Percentiles rank a stretch among this genome's conserved stretches.
Conservation (phyloP, 2,888 invertebrate genomes). For the Drosophila prolongata region DNA sequence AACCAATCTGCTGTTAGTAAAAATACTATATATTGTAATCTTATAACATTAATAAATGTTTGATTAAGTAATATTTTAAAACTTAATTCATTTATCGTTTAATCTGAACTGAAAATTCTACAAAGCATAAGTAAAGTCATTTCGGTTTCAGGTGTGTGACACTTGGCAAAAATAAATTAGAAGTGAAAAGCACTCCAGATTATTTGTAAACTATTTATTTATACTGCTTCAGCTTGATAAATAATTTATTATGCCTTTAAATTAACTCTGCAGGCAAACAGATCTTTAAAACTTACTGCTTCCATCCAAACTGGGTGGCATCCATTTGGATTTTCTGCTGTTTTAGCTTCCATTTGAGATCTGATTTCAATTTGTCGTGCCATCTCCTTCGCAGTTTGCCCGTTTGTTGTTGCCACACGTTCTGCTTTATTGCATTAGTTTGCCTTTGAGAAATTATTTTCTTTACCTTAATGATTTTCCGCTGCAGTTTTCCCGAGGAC, state of each 20-base stretch:
- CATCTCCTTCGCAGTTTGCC: not conserved
- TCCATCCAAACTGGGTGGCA: not conserved
- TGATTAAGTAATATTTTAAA: too few species aligned
- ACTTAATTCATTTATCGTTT: too few species aligned
- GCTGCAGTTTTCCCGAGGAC: constrained; percentile 22
- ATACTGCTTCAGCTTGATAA: not conserved
- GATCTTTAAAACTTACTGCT: not conserved
- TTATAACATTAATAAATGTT: too few species aligned
- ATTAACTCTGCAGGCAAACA: not conserved
- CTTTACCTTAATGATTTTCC: constrained; percentile 49
- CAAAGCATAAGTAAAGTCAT: too few species aligned
- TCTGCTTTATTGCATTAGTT: constrained; percentile 39
- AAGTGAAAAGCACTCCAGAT: not conserved
- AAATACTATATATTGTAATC: too few species aligned
- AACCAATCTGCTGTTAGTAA: too few species aligned
- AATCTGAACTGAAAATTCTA: too few species aligned
- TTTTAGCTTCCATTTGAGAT: constrained; percentile 15
- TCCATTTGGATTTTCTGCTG: constrained; percentile 16
- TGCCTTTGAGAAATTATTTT: constrained; percentile 44
- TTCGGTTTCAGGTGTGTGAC: too few species aligned
- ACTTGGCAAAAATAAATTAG: not conserved
- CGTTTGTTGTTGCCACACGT: constrained; percentile 28
- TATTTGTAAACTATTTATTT: not conserved
- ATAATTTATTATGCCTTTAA: not conserved
- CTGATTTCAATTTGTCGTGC: constrained; percentile 13